Conservation (phyloP, 2,797 vertebrate species). For the Onychomys leucogaster region DNA sequence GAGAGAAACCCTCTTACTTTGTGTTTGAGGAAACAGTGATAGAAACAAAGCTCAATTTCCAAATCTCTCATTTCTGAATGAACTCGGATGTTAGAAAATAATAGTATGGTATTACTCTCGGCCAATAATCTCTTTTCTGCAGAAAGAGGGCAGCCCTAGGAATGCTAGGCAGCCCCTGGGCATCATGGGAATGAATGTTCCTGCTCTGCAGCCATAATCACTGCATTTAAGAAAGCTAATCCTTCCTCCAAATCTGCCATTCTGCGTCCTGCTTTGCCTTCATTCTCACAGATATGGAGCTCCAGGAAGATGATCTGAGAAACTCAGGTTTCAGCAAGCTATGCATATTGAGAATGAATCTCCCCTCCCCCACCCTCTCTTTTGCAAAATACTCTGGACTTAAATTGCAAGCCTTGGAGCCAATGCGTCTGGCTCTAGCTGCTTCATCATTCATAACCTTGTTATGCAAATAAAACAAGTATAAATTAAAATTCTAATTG, state of each 20-base stretch:
- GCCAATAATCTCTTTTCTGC: not conserved
- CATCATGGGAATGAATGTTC: constrained; percentile 63
- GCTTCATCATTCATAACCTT: constrained; percentile 88
- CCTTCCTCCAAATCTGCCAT: constrained; percentile 45
- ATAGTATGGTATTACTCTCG: not conserved
- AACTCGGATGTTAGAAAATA: constrained; percentile 50
- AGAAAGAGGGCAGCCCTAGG: not conserved
- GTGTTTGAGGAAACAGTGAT: constrained; percentile 23
- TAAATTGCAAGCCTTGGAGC: constrained; percentile 89
- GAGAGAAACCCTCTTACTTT: not conserved
- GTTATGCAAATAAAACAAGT: constrained; percentile 89
- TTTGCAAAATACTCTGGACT: constrained; percentile 86
- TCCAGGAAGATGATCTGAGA: constrained; percentile 78
- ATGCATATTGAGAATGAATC: constrained; percentile 75
- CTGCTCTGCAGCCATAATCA: constrained; percentile 49
- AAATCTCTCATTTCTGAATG: constrained; percentile 58
- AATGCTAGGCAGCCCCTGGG: constrained; percentile 16
- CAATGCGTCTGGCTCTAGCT: constrained; percentile 88
- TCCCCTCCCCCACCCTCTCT: constrained; percentile 68
- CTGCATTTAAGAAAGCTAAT: constrained; percentile 65
- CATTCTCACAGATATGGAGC: constrained; percentile 78
- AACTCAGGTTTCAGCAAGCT: constrained; percentile 77
- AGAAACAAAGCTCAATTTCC: constrained; percentile 44
- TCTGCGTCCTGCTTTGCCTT: constrained; percentile 74
- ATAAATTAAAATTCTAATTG: constrained; percentile 87